Base-by-base conservation (phyloP, 2,113 vertebrate genomes). In the Corvus hawaiiensis region DNA sequence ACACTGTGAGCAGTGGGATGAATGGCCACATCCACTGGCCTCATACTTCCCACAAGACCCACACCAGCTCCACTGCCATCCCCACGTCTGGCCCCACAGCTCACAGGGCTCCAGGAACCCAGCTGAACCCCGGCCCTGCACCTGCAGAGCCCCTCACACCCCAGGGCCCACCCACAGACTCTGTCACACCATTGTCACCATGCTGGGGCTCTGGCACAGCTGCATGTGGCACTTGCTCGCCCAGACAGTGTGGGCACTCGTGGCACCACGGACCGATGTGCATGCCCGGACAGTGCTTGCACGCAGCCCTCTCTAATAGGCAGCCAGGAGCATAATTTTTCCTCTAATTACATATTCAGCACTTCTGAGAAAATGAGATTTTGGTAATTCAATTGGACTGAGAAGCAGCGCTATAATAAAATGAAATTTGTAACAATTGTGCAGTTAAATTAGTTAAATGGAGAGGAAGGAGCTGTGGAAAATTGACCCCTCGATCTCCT, bases 291-390 rank as follows among this genome's bases (percentile, higher is more conserved):
- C 96, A 85, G 94, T 41, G 84, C 58, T 51, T 95, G 74, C 96
- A 86, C 28, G 11, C 58, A 96, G 90, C 76, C 94, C 61, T 94
- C 95, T 97, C 98, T 98, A 97, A 98, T 89, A 98, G 98, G 96
- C 97, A 98, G 98, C 96, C 96, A 92, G 98, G 94, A 98, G 98
- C 97, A 97, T 96, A 91, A 97, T 97, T 97, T 98, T 97, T 96
- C 96, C 98, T 98, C 98, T 99, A 98, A 98, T 99, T 98, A 99
- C 98, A 97, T 98, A 97, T 98, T 98, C 98, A 98, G 98, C 98
- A 98, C 98, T 99, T 99, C 98, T 98, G 98, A 98, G 98, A 98
- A 98, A 99, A 99, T 98, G 94, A 98, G 98, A 98, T 99, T 99
- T 98, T 98, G 98, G 98, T 99, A 99, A 99, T 99, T 99, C 97